A percentile compares a stretch with the other conserved stretches of the same genome.
Conservation (phyloP, 2,113 vertebrate genomes). For the Monarcha castaneiventris region DNA sequence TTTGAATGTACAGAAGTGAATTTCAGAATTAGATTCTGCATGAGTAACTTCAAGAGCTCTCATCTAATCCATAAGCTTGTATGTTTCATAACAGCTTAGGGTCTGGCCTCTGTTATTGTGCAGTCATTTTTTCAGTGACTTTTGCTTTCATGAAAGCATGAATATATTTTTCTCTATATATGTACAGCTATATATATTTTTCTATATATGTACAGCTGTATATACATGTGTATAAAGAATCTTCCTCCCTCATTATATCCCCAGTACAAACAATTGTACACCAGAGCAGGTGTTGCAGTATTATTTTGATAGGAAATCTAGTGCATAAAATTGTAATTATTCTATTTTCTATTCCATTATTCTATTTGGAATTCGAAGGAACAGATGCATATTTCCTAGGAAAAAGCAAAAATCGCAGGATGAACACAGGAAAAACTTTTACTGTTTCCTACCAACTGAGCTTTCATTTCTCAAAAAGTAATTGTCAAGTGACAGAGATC, state of each 20-base stretch:
- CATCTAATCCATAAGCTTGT: background rate
- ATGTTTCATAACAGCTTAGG: background rate
- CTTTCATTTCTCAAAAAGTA: background rate
- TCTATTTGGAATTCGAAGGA: background rate
- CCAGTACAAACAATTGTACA: background rate
- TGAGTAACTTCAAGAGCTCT: conserved; percentile 25
- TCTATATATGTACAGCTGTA: background rate
- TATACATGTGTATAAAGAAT: background rate
- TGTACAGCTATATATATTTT: background rate
- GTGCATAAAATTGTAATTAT: conserved; percentile 8
- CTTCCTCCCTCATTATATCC: background rate
- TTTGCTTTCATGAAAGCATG: conserved; percentile 35
- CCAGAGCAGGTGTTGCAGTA: background rate
- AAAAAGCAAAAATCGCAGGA: background rate
- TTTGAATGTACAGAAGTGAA: background rate
- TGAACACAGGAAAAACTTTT: background rate
- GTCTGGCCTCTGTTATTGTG: background rate
- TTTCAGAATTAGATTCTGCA: conserved; percentile 36
- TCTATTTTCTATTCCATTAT: background rate
- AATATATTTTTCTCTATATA: background rate
- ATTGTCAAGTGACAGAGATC: background rate
- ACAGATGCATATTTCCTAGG: background rate
- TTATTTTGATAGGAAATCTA: background rate
- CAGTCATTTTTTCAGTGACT: conserved; percentile 34
- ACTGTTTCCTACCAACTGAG: background rate